Evolutionary conservation across 2,888 invertebrate genomes (phyloP), one percentile per base, ranked within the genome.

Genomic region (Amphipyra berbera): DNA sequence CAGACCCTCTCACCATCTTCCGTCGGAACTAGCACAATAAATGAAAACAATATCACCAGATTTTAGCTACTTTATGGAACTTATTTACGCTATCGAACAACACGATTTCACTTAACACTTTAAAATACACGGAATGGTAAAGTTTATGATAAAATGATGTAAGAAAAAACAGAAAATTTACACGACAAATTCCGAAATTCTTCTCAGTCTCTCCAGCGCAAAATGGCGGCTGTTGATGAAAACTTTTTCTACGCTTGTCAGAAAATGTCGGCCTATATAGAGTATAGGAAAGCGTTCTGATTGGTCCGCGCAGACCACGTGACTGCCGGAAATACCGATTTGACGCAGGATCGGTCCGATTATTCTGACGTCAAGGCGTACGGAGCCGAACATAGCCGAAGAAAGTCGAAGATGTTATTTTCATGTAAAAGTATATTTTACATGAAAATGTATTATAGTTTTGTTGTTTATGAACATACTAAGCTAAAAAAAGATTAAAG

Each of bases 201-300:
- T 95, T 96, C 96, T 96, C 96, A 96, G 96, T 96, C 96, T 96
- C 96, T 96, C 96, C 96, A 96, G 96, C 96, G 96, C 97, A 98
- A 98, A 97, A 98, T 98, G 98, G 98, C 98, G 97, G 97, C 97
- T 97, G 97, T 97, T 97, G 97, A 97, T 97, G 97, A 97, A 96
- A 97, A 97, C 97, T 97, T 98, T 97, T 97, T 97, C 97, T 97
- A 97, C 97, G 97, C 97, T 97, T 97, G 97, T 97, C 97, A 97
- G 96, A 97, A 97, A 95, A 95, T 94, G 95, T 95, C 95, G 94
- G 95, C 93, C 95, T 93, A 91, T 88, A 91, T 87, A 90, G 90
- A 86, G 86, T 87, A 86, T 78, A 70, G 38, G 38, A 61, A 84
- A 83, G 87, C 81, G 61, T 66, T 85, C 73, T 88, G 90, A 95